Base-by-base conservation (phyloP, 2,888 invertebrate species). In the Pegoplata infirma region DNA sequence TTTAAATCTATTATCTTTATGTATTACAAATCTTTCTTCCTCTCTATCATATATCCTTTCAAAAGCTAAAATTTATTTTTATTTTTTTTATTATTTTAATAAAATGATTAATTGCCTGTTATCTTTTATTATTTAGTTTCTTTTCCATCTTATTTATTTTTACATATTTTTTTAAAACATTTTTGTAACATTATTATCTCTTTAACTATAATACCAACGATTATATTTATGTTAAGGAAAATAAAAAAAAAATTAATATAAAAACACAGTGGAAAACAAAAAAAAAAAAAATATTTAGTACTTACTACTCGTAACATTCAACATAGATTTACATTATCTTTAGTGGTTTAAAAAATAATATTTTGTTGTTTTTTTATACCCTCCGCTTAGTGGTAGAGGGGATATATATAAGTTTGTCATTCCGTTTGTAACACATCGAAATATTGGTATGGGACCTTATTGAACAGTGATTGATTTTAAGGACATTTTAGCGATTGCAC, bases 121-220 rank as follows among this genome's bases (percentile, higher is more conserved):
- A 40, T 40, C 36, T 40, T 32, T 40, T 73, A 21, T 56, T 49
- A n/a, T 28, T 59, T 19, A 28, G 5, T n/a, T n/a, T n/a, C n/a
- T n/a, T n/a, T n/a, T n/a, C n/a, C n/a, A n/a, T n/a, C n/a, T n/a
- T n/a, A n/a, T 55, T 10, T 32, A 14, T 17, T 56, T 56, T 36
- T 23, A 14, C 16, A 46, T 16, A 53, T 63, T 69, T 53, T 49
- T 23, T 25, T 76, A 49, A 56, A 63, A 51, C 32, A 51, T 58
- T 28, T 73, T 19, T 56, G 51, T 59, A 73, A 73, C 68, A 73
- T 74, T 73, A 69, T 78, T 78, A 74, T 71, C 69, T 74, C 61
- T 55, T 78, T 66, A 78, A 66, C 61, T 59, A 74, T 66, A 78
- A 69, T 74, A 63, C 66, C 69, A 21, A 66, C 71, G 64, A 71